Evolutionary conservation across 2,113 vertebrate species (phyloP).

Genomic region (Alethe diademata): DNA sequence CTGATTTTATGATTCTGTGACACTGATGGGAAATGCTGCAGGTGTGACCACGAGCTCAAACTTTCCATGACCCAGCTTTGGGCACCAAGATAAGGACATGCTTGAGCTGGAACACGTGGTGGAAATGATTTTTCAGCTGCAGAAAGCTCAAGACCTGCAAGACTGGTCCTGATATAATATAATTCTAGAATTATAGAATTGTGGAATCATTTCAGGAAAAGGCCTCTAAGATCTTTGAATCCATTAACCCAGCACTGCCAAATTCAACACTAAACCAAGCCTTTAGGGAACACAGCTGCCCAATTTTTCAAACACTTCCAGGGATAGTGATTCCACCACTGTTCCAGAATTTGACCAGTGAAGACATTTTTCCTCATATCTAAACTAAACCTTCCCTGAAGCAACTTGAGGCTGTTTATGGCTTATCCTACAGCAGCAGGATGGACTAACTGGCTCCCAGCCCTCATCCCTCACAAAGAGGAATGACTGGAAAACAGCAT

Average conservation of each 20-base stretch:
- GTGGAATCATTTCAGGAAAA: background rate
- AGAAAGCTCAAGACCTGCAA: background rate
- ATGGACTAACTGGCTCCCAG: background rate
- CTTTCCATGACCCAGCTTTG: background rate
- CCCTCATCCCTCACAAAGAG: background rate
- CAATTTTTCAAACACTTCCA: background rate
- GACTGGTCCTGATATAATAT: too few relatives aligned
- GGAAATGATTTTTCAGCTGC: background rate
- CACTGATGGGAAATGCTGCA: background rate
- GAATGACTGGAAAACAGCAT: background rate
- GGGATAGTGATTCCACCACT: background rate
- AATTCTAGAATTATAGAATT: background rate
- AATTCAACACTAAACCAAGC: background rate
- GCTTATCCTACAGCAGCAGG: background rate
- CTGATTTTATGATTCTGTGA: background rate
- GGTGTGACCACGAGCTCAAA: fast-evolving
- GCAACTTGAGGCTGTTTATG: background rate
- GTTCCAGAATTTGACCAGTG: background rate
- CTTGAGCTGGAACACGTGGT: fast-evolving
- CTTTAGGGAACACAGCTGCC: background rate
- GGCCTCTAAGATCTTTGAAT: background rate
- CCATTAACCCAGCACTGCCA: background rate
- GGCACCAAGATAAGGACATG: background rate
- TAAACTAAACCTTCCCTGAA: background rate
- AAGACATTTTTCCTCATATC: background rate